phyloP scores from a whole-genome alignment of 2,888 invertebrate genomes.

The Andrena trimmerana region DNA sequence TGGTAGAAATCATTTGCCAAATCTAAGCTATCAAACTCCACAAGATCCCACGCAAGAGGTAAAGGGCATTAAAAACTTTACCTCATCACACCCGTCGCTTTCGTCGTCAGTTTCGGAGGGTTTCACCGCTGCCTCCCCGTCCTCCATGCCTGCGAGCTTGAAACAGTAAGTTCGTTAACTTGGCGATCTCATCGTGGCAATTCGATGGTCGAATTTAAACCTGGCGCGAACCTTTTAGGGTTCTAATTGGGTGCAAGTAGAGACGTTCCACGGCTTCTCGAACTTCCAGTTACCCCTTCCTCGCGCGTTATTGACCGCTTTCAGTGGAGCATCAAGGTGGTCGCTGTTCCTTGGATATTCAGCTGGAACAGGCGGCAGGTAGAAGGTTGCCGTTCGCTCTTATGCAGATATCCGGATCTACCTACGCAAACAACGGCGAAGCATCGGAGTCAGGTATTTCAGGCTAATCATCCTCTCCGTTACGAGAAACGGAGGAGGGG shows the following conservation, averaged over 20 bases:
- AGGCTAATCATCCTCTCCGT: slow-evolving; percentile 60
- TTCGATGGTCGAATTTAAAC: slow-evolving; percentile 39
- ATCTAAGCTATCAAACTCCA: too few relatives aligned
- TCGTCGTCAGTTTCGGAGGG: slow-evolving; percentile 19
- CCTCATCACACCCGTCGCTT: slow-evolving; percentile 39
- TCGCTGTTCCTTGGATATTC: slow-evolving; percentile 49
- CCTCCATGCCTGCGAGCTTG: slow-evolving; percentile 29
- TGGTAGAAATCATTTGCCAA: too few relatives aligned
- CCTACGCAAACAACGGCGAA: slow-evolving; percentile 61
- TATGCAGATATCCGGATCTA: slow-evolving; percentile 67
- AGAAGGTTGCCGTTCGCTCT: slow-evolving; percentile 27
- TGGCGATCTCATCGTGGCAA: slow-evolving; percentile 26
- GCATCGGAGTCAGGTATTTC: slow-evolving; percentile 44
- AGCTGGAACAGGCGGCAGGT: slow-evolving; percentile 24
- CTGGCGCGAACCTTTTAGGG: slow-evolving; percentile 23
- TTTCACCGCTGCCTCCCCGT: not conserved
- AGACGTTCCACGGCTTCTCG: slow-evolving; percentile 29
- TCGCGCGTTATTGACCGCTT: slow-evolving; percentile 51
- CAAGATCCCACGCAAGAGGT: too few relatives aligned
- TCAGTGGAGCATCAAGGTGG: slow-evolving; percentile 58
- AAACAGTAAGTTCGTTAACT: slow-evolving; percentile 32
- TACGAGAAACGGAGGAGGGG: slow-evolving; percentile 38
- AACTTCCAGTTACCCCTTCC: slow-evolving; percentile 13
- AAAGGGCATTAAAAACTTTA: slow-evolving; percentile 2
- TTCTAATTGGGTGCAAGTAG: slow-evolving; percentile 46